Conservation (phyloP, 2,888 invertebrate species). For the Leptopilina syphax region DNA sequence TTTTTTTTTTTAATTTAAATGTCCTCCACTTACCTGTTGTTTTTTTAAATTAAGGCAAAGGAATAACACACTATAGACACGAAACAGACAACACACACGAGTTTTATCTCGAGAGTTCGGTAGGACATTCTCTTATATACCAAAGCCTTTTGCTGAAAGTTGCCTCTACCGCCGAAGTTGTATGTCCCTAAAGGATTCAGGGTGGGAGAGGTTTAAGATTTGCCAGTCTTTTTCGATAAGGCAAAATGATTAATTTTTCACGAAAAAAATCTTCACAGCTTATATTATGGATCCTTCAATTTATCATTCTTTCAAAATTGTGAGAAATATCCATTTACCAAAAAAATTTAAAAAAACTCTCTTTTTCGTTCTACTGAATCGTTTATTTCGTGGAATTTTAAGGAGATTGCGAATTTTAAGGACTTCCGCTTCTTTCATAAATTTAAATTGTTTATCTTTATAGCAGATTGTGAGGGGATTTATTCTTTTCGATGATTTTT, state of each 20-base stretch:
- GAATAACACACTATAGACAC: constrained; percentile 61
- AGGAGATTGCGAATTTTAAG: neutral
- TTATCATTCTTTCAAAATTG: neutral
- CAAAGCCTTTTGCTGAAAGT: constrained; percentile 71
- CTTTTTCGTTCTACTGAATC: neutral
- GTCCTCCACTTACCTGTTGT: constrained; percentile 50
- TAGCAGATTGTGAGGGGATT: neutral
- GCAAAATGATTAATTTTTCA: constrained; percentile 14
- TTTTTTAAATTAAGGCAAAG: constrained; percentile 57
- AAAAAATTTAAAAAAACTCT: neutral
- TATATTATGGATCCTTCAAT: neutral
- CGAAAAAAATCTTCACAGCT: neutral
- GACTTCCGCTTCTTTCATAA: constrained; percentile 2
- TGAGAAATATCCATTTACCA: neutral
- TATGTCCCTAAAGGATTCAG: constrained; percentile 55
- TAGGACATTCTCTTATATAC: constrained; percentile 75
- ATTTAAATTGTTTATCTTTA: neutral
- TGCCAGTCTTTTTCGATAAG: constrained; percentile 9
- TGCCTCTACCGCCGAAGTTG: constrained; percentile 70
- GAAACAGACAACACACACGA: constrained; percentile 71
- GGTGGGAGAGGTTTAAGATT: constrained; percentile 57
- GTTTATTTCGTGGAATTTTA: neutral
- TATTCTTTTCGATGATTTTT: neutral
- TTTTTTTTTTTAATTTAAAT: constrained; percentile 17
- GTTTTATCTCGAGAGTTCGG: constrained; percentile 73